Evolutionary conservation across 2,113 vertebrate species (phyloP), one percentile per base, ranked within the genome.

Genomic region (Gasterosteus nipponicus): DNA sequence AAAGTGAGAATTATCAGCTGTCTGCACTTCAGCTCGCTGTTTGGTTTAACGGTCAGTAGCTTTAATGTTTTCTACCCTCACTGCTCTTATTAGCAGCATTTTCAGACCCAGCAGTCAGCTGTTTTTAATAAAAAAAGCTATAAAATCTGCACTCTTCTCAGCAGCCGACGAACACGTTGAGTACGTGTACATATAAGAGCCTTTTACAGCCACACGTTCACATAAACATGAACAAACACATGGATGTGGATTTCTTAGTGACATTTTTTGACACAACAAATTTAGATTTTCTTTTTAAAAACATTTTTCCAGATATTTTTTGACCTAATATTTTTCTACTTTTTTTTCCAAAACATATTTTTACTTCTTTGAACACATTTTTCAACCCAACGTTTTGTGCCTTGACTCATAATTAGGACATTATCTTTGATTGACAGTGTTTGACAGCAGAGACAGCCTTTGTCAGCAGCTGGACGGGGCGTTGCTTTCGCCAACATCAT

Each of bases 401-500:
- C 33, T 33, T 5, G 3, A 29, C 60, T 83, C 78, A 60, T 64
- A 56, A 77, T 82, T 57, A 80, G 54, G 54, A 16, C 61, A 16
- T 16, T 62, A 61, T 62, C 51, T 79, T 54, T 61, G 65, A 71
- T 56, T 59, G 64, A 33, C 58, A 15, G 29, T 0, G 2, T 65
- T 47, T 73, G 54, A 31, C 64, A 66, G 81, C 61, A 39, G 59
- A 56, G 31, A 1, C 39, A 19, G 51, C 46, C 68, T 72, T 29
- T 51, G 73, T 86, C 85, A 83, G 86, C 73, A 62, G 61, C 41
- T 62, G 49, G 26, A 39, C 41, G 3, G 41, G 9, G 39, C 65
- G 10, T 47, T 63, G 63, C 69, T 46, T 63, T 4, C 31, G 73
- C 83, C 76, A 86, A 78, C 42, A 42, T 8, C 62, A 12, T n/a